phyloP scores from a whole-genome alignment of 2,888 invertebrate genomes.

The Hedychridium roseum region DNA sequence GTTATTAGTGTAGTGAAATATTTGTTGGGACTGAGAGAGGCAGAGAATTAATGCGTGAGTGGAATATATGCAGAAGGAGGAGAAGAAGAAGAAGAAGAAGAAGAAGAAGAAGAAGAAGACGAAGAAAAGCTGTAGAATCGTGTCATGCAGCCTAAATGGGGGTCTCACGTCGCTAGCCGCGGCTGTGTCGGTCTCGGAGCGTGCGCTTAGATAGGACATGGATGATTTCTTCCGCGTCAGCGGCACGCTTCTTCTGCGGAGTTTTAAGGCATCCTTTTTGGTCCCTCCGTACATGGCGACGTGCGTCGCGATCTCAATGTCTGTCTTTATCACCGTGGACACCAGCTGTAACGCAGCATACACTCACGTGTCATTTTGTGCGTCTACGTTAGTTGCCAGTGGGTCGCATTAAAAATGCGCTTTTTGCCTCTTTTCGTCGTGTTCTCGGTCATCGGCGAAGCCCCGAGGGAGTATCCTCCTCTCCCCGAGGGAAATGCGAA shows the following conservation, averaged over 20 bases:
- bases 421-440: slow-evolving; percentile 1
- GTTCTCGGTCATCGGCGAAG: slow-evolving; percentile 10
- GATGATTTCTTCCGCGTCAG: slow-evolving; percentile 62
- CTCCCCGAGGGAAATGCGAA: slow-evolving; percentile 12
- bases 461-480: slow-evolving; percentile 1
- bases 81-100: background rate
- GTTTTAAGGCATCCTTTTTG: slow-evolving; percentile 58
- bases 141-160: slow-evolving; percentile 46
- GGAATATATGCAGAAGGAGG: background rate
- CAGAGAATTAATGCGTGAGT: too few relatives aligned
- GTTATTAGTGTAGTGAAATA: too few relatives aligned
- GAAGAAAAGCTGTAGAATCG: slow-evolving; percentile 30
- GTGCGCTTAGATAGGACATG: slow-evolving; percentile 62
- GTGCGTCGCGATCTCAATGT: slow-evolving; percentile 71
- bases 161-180: slow-evolving; percentile 61
- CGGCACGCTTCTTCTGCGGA: slow-evolving; percentile 60
- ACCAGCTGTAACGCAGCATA: slow-evolving; percentile 72
- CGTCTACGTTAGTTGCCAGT: too few relatives aligned
- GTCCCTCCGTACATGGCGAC: slow-evolving; percentile 62
- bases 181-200: slow-evolving; percentile 60
- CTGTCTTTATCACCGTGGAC: slow-evolving; percentile 80
- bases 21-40: too few relatives aligned
- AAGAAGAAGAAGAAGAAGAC: slow-evolving; percentile 12
- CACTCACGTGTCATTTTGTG: slow-evolving; percentile 39
- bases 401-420: too few relatives aligned